Percentiles rank a stretch among this genome's conserved stretches.
Evolutionary conservation across 2,888 invertebrate genomes (phyloP).

Genomic region (Camptogramma bilineatum): DNA sequence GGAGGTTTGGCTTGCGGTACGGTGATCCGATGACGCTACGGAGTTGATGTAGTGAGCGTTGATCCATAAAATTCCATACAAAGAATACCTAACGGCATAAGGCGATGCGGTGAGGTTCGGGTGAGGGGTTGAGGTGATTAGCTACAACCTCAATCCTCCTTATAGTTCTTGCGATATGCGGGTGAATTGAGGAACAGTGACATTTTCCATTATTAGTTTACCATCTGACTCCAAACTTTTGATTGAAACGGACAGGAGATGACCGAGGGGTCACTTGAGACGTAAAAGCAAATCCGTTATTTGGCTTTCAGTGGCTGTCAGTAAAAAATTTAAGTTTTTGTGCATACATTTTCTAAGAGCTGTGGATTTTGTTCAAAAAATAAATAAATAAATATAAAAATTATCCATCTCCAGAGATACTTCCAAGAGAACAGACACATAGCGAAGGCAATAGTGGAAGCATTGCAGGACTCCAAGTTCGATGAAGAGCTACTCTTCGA

Average conservation of each 20-base stretch:
- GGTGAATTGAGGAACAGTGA: neutral
- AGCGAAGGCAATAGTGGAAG: slow-evolving; percentile 67
- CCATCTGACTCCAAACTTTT: neutral
- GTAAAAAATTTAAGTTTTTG: too few species aligned
- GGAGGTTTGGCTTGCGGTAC: too few species aligned
- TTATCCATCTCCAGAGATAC: slow-evolving; percentile 45
- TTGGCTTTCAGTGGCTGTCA: too few species aligned
- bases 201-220: slow-evolving; percentile 1
- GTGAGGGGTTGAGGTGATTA: too few species aligned
- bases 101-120: too few species aligned
- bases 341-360: too few species aligned
- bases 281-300: neutral
- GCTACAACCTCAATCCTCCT: too few species aligned
- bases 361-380: too few species aligned
- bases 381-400: neutral
- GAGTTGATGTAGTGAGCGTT: too few species aligned
- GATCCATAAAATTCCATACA: too few species aligned
- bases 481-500: slow-evolving; percentile 71
- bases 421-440: slow-evolving; percentile 66
- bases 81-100: too few species aligned
- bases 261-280: neutral
- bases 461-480: slow-evolving; percentile 67
- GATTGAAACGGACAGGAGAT: neutral
- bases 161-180: neutral
- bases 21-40: too few species aligned